Evolutionary conservation across 2,888 invertebrate genomes (phyloP), one percentile per base, ranked within the genome.

Genomic region (Thera obeliscata): DNA sequence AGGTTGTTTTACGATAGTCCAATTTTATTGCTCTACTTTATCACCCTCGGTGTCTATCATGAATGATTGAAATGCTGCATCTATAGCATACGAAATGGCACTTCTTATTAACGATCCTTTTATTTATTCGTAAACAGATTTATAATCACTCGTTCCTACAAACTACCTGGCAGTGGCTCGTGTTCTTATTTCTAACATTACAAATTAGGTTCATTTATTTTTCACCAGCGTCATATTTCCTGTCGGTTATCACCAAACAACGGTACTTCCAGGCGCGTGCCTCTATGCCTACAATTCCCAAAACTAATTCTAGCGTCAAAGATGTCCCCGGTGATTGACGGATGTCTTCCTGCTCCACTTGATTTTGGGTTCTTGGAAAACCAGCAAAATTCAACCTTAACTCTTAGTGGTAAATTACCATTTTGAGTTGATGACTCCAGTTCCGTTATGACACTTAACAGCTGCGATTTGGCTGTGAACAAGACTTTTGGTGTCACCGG

Each of bases 301-400:
- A 86, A 90, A 88, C 78, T 81, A 84, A 78, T 76, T 74, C 80
- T 67, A 81, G 76, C 85, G 87, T 86, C 87, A 84, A 76, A 78
- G 82, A 85, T 82, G 80, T 74, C 76, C 79, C 75, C 80, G 85
- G 69, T 83, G 86, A 90, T 80, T 87, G 90, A 91, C 87, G 77
- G 84, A 88, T 88, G 87, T 83, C 87, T 91, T 92, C 91, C 91
- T 87, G 88, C 78, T 84, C 74, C 70, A 75, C 73, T 74, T 59
- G 74, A 73, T 74, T 72, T 72, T 75, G 58, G 75, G 61, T 65
- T 70, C 52, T 62, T 41, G 61, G 59, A 38, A 55, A 52, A 59
- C 38, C 33, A 58, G 58, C 67, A 67, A 81, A 77, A 76, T 65
- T 76, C 71, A 76, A 78, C 80, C 81, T 81, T 86, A 81, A 61